Evolutionary conservation across 2,888 invertebrate species (phyloP).

Genomic region (Hyposoter didymator): DNA sequence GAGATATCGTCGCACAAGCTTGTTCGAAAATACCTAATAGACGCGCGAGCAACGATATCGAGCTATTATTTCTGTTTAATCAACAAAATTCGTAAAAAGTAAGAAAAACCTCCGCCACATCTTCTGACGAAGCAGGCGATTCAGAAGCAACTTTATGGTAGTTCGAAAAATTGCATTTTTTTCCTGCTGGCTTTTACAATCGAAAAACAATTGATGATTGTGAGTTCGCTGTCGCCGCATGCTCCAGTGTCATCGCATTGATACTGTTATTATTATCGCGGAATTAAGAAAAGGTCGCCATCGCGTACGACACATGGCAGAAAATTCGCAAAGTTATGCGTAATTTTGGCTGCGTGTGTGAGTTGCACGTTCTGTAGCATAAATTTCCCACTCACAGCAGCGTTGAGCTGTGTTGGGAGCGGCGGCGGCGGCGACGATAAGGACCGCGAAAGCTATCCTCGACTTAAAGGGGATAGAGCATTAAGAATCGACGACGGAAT

Average conservation of each 20-base stretch:
- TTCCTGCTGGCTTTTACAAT: not conserved
- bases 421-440: conserved; percentile 55
- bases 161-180: not conserved
- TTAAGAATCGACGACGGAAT: conserved; percentile 36
- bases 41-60: not conserved
- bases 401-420: conserved; percentile 53
- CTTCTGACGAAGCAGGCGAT: not conserved
- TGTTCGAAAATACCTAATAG: not conserved
- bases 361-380: not conserved
- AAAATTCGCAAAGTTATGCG: conserved; percentile 6
- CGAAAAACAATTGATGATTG: not conserved
- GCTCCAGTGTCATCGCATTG: not conserved
- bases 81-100: not conserved
- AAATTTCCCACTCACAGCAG: not conserved
- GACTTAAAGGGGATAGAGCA: conserved; percentile 72
- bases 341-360: not conserved
- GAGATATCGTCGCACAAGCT: conserved; percentile 29
- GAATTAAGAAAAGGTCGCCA: not conserved
- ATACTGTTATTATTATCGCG: not conserved
- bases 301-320: not conserved
- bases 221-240: not conserved
- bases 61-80: not conserved
- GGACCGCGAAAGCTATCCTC: conserved; percentile 61
- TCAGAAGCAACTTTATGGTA: not conserved
- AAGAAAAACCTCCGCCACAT: not conserved